A percentile compares a stretch with the other conserved stretches of the same genome.
Evolutionary conservation across 1,140 invertebrate genomes (phyloP).

Genomic region (Popillia japonica): DNA sequence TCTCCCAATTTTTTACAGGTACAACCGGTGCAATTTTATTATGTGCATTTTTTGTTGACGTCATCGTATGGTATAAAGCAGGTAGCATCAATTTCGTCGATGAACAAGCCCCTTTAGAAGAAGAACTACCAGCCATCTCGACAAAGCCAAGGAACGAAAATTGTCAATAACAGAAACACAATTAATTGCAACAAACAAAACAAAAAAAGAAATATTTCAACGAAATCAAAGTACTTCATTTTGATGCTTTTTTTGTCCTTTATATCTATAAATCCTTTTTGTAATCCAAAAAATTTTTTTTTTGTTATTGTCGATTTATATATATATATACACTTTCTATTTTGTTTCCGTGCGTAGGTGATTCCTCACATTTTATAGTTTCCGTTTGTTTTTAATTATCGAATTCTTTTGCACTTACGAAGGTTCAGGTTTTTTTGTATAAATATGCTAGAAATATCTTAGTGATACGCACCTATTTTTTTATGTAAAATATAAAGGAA

Average conservation of each 20-base stretch:
- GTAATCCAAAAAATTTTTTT: neutral
- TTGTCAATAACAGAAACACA: neutral
- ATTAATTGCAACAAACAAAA: neutral
- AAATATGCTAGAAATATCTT: neutral
- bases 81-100: slow-evolving; percentile 73
- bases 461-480: no score
- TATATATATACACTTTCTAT: neutral
- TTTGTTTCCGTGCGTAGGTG: neutral
- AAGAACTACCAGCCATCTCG: slow-evolving; percentile 60
- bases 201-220: slow-evolving; percentile 14
- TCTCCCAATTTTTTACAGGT: no score
- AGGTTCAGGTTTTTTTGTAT: slow-evolving; percentile 24
- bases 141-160: slow-evolving; percentile 48
- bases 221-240: neutral
- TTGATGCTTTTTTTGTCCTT: neutral
- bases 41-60: slow-evolving; percentile 74
- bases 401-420: slow-evolving; percentile 24
- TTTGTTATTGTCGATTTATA: neutral
- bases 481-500: no score
- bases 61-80: slow-evolving; percentile 78
- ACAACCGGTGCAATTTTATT: slow-evolving; percentile 74
- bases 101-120: slow-evolving; percentile 62
- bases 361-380: neutral
- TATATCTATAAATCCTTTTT: neutral
- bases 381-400: slow-evolving; percentile 3